phyloP scores from a whole-genome alignment of 2,113 vertebrate species.

The Scolopax mira region DNA sequence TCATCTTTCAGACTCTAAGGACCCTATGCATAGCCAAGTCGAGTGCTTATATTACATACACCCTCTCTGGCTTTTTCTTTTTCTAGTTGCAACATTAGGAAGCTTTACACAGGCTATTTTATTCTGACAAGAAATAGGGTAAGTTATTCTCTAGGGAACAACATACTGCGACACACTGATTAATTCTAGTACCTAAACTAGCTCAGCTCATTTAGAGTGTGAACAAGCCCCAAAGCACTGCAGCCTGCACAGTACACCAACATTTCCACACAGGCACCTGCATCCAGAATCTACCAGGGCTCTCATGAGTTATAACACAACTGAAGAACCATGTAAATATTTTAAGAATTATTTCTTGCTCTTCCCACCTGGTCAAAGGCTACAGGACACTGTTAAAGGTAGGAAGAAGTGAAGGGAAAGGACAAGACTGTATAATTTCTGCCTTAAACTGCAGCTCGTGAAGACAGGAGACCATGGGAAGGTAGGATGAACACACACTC shows the following conservation, averaged over 20 bases:
- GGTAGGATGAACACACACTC: not conserved
- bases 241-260: not conserved
- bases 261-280: accelerated
- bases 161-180: not conserved
- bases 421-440: not conserved
- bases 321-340: not conserved
- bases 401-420: not conserved
- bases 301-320: not conserved
- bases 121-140: not conserved
- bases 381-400: not conserved
- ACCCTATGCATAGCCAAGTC: not conserved
- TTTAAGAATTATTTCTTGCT: not conserved
- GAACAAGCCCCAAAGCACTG: not conserved
- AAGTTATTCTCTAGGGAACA: not conserved
- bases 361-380: not conserved
- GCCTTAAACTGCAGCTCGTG: not conserved
- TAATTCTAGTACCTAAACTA: not conserved
- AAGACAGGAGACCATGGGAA: not conserved
- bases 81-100: not conserved
- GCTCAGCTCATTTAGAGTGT: not conserved
- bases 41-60: not conserved
- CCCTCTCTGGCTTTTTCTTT: not conserved
- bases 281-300: not conserved
- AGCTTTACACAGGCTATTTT: not conserved
- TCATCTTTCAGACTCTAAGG: not conserved